phyloP scores from a whole-genome alignment of 1,140 invertebrate genomes.

The Papilio xuthus region DNA sequence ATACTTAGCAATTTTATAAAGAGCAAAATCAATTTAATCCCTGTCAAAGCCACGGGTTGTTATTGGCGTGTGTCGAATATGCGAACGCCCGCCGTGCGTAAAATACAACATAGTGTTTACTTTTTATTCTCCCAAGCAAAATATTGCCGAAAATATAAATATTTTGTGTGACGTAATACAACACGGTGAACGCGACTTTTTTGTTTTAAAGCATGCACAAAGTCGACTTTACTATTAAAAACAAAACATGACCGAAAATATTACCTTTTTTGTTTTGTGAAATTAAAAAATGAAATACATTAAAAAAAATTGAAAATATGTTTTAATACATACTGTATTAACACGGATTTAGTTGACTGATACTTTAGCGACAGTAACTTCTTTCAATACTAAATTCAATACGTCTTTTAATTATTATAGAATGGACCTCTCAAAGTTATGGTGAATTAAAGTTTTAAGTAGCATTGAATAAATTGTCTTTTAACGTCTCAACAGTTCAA shows the following conservation, averaged over 20 bases:
- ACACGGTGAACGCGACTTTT: background rate
- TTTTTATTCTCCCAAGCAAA: background rate
- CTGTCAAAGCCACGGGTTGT: constrained; percentile 20
- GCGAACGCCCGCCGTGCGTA: constrained; percentile 5
- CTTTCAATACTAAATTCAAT: too few species aligned
- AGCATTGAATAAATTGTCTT: background rate
- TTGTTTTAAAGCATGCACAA: background rate
- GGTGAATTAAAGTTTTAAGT: background rate
- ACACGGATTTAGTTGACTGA: too few species aligned
- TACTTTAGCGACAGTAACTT: too few species aligned
- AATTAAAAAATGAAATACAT: too few species aligned
- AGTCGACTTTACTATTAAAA: too few species aligned
- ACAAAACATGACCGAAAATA: too few species aligned
- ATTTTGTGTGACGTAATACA: background rate
- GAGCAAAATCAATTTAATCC: constrained; percentile 25
- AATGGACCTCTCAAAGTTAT: too few species aligned
- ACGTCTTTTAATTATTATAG: too few species aligned
- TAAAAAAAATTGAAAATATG: too few species aligned
- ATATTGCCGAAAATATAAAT: constrained; percentile 9
- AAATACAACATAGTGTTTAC: background rate
- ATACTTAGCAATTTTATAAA: constrained; percentile 22
- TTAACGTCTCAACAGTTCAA: background rate
- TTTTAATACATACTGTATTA: too few species aligned
- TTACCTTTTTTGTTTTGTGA: too few species aligned
- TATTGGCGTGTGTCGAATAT: constrained; percentile 25